These are phyloP conservation scores for Girardinichthys multiradiatus DNA, from an alignment of 2,113 vertebrate species.

Conservation along the genomic window DNA sequence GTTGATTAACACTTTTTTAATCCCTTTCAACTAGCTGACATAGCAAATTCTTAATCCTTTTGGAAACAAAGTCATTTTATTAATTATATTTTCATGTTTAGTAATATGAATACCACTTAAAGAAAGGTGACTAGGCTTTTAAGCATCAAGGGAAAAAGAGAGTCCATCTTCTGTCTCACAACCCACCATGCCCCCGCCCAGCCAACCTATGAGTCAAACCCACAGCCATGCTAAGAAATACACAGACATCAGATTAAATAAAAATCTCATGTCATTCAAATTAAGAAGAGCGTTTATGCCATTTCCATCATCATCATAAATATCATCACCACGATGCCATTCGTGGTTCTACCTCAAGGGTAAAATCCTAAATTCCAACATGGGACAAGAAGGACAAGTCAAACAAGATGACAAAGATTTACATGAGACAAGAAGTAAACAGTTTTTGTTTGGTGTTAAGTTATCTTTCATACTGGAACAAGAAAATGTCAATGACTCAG, in stretches of 20 bases:
- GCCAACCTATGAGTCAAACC: slow-evolving; percentile 40
- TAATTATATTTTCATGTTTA: background rate
- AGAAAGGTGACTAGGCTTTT: slow-evolving; percentile 64
- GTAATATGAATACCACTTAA: slow-evolving; percentile 29
- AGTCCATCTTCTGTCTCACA: slow-evolving; percentile 23
- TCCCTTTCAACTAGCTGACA: slow-evolving; percentile 14
- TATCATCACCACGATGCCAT: slow-evolving; percentile 71
- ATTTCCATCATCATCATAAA: slow-evolving; percentile 51
- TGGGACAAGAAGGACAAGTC: slow-evolving; percentile 63
- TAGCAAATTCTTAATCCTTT: background rate
- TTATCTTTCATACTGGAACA: slow-evolving; percentile 3
- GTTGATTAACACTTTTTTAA: slow-evolving; percentile 24
- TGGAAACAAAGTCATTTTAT: background rate
- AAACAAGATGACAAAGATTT: slow-evolving; percentile 63
- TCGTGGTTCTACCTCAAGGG: slow-evolving; percentile 81
- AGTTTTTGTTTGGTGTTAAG: slow-evolving; percentile 17
- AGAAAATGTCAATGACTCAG: slow-evolving; percentile 4
- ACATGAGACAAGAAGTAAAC: slow-evolving; percentile 27
- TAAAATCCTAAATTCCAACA: slow-evolving; percentile 81
- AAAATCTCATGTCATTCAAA: slow-evolving; percentile 61
- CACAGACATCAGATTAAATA: slow-evolving; percentile 53
- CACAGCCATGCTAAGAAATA: slow-evolving; percentile 61
- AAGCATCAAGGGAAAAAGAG: slow-evolving; percentile 29
- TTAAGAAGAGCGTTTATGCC: slow-evolving; percentile 62
- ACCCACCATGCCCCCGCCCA: slow-evolving; percentile 59